Conservation (phyloP, 2,888 invertebrate species). For the Agelastica alni region DNA sequence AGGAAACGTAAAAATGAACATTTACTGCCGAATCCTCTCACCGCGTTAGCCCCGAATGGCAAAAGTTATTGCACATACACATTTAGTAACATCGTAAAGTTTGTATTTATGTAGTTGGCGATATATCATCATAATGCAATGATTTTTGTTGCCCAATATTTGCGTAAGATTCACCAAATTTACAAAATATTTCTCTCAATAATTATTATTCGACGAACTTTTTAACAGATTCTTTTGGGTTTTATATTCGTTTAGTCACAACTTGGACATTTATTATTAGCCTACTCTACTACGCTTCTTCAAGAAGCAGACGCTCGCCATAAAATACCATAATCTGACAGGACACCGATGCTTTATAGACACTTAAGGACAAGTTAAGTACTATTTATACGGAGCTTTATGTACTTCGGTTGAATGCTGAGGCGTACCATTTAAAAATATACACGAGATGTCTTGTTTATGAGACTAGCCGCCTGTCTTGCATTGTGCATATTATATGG, state of each 20-base stretch:
- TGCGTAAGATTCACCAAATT: no score
- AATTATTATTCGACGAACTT: no score
- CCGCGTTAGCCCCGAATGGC: constrained; percentile 40
- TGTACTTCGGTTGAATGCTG: constrained; percentile 40
- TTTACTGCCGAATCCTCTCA: constrained; percentile 47
- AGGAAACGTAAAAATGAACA: constrained; percentile 49
- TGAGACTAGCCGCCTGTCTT: constrained; percentile 46
- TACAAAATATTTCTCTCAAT: no score
- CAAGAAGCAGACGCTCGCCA: constrained; percentile 25
- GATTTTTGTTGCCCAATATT: no score
- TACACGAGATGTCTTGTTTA: constrained; percentile 48
- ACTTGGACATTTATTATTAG: constrained; percentile 8
- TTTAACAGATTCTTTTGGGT: no score
- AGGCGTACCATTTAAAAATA: constrained; percentile 41
- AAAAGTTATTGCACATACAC: no score
- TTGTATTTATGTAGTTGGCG: no score
- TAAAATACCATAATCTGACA: constrained; percentile 40
- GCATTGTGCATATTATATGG: constrained; percentile 48
- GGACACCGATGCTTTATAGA: constrained; percentile 44
- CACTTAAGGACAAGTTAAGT: constrained; percentile 45
- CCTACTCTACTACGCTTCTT: background rate
- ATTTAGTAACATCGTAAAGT: no score
- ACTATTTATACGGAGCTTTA: constrained; percentile 47
- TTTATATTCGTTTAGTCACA: background rate
- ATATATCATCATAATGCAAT: no score